Evolutionary conservation across 2,888 invertebrate species (phyloP), one percentile per base, ranked within the genome.

Genomic region (Silvanus unidentatus): DNA sequence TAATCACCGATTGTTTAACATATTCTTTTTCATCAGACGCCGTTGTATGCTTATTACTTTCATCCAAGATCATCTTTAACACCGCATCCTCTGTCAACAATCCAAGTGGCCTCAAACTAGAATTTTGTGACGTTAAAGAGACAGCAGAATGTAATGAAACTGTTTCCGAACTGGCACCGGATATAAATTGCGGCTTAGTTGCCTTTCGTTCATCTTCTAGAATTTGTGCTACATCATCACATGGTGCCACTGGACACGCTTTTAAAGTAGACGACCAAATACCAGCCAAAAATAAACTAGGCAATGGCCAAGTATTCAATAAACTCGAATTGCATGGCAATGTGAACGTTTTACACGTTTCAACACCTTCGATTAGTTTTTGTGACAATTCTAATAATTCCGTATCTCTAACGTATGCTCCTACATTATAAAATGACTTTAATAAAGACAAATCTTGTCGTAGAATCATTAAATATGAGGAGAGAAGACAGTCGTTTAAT

Each of bases 301-400:
- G 82, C 58, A 84, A 82, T 0, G 88, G 85, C 96, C 96, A 97
- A 43, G 82, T 81, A 71, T 96, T 96, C 0, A 96, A 73, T 15
- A 94, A 74, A 65, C 91, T 91, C 1, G 90, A 88, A 73, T 92
- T 92, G 56, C 79, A 82, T 0, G 90, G 88, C 57, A 91, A 71
- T 57, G 84, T 78, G 60, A 89, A 86, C 42, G 81, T 78, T 49
- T 84, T 79, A 58, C 80, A 80, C 8, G 82, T 77, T 65, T 90
- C 88, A 29, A 92, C 73, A 12, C 86, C 88, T 65, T 87, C 84
- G 44, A 92, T 73, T 5, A 88, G 75, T 60, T 81, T 81, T 57
- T 86, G 82, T 1, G 87, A 81, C 1, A 89, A 80, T 64, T 90
- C 89, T 42, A 91, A 74, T 40, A 85, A 79, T 62, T 95, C 94